Conservation (phyloP, 2,888 invertebrate genomes). For the Ophonus ardosiacus region DNA sequence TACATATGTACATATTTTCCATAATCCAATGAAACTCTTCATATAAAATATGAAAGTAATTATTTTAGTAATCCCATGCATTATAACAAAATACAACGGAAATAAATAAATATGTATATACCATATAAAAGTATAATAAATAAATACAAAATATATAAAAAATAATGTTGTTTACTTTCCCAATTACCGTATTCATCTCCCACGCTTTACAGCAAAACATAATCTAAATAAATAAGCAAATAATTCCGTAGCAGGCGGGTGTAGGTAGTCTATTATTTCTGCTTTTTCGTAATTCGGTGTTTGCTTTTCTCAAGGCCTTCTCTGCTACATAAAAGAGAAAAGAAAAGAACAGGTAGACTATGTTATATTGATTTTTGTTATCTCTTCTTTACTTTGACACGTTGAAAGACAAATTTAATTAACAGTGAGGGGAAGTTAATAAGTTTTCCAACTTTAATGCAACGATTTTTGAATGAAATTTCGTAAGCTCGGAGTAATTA, state of each 20-base stretch:
- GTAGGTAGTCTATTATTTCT: background rate
- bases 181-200: too few species aligned
- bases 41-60: too few species aligned
- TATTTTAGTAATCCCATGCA: too few species aligned
- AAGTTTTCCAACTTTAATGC: slow-evolving; percentile 12
- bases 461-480: slow-evolving; percentile 11
- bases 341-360: background rate
- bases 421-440: slow-evolving; percentile 1
- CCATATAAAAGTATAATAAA: too few species aligned
- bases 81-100: too few species aligned
- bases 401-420: slow-evolving; percentile 36
- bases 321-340: background rate
- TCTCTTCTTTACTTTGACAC: slow-evolving; percentile 14
- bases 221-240: too few species aligned
- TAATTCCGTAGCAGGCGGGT: background rate
- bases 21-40: too few species aligned
- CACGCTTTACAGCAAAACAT: too few species aligned
- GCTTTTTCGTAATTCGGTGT: background rate
- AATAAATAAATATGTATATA: too few species aligned
- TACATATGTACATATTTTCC: too few species aligned
- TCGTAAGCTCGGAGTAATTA: background rate
- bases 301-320: background rate
- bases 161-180: too few species aligned
- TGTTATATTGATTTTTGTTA: slow-evolving; percentile 21
- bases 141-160: too few species aligned